Percentiles rank a stretch among this genome's conserved stretches.
These are phyloP conservation scores for Temnothorax curvispinosus DNA, from an alignment of 1,140 invertebrate genomes.

Conservation along the genomic window DNA sequence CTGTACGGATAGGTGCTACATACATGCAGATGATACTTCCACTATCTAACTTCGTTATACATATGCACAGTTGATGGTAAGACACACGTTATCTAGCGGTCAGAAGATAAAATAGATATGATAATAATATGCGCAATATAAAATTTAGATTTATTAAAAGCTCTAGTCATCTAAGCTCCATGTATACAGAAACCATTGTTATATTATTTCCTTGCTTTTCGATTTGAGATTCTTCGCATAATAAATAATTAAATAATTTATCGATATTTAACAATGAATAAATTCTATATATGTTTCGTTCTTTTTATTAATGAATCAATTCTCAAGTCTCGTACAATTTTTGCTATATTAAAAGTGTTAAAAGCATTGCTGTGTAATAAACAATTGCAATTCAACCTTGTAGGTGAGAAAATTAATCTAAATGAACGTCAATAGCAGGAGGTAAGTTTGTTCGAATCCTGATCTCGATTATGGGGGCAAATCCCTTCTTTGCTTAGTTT, in stretches of 20 bases:
- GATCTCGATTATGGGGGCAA: background rate
- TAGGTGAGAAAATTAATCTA: background rate
- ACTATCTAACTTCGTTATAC: constrained; percentile 57
- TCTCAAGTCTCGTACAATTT: background rate
- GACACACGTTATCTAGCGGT: background rate
- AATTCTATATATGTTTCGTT: background rate
- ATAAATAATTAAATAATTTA: background rate
- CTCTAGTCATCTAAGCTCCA: background rate
- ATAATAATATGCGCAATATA: background rate
- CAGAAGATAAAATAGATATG: background rate
- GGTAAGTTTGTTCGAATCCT: background rate
- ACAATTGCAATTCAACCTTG: background rate
- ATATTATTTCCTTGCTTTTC: background rate
- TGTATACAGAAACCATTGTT: background rate
- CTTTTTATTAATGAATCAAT: background rate
- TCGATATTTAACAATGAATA: background rate
- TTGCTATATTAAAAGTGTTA: background rate
- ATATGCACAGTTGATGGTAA: constrained; percentile 33
- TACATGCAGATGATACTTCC: constrained; percentile 66
- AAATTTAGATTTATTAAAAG: background rate
- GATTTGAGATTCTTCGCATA: background rate
- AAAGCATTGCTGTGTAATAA: background rate
- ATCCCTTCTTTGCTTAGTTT: background rate
- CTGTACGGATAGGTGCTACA: constrained; percentile 69
- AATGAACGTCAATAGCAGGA: constrained; percentile 3